phyloP scores from a whole-genome alignment of 2,797 vertebrate species.

The Coracias cyanogaster region DNA sequence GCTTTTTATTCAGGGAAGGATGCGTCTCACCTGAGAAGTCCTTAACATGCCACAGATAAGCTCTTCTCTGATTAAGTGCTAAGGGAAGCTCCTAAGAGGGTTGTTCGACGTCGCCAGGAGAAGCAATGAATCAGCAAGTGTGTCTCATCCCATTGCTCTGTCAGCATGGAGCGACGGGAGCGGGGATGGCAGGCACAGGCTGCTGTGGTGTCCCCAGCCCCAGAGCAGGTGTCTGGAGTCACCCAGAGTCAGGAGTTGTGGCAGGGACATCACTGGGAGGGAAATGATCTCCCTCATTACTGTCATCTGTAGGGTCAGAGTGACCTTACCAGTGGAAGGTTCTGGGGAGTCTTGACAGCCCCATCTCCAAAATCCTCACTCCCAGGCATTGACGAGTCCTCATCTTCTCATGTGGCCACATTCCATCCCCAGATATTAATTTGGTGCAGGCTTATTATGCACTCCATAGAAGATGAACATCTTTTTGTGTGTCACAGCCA shows the following conservation, averaged over 20 bases:
- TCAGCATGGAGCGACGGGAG: rapidly evolving
- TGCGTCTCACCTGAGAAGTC: slow-evolving; percentile 27
- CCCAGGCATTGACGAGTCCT: background rate
- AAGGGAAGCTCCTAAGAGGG: slow-evolving; percentile 7
- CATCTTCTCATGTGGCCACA: background rate
- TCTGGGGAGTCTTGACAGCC: background rate
- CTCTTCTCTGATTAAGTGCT: slow-evolving; percentile 53
- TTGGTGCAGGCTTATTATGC: background rate
- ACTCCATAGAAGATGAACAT: background rate
- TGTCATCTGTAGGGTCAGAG: background rate
- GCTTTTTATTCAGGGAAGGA: background rate
- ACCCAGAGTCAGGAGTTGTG: rapidly evolving
- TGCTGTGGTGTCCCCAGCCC: background rate
- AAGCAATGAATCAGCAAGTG: slow-evolving; percentile 9
- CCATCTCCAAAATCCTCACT: background rate
- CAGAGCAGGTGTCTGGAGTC: background rate
- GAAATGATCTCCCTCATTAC: background rate
- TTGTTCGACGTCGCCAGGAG: background rate
- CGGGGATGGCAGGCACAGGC: background rate
- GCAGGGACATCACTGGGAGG: rapidly evolving
- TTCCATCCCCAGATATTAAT: background rate
- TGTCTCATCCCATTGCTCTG: background rate
- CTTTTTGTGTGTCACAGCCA: background rate
- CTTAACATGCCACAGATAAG: slow-evolving; percentile 40
- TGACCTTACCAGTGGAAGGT: background rate